A percentile compares a stretch with the other conserved stretches of the same genome.
Evolutionary conservation across 2,888 invertebrate species (phyloP).

Genomic region (Rhabditoides inermis): DNA sequence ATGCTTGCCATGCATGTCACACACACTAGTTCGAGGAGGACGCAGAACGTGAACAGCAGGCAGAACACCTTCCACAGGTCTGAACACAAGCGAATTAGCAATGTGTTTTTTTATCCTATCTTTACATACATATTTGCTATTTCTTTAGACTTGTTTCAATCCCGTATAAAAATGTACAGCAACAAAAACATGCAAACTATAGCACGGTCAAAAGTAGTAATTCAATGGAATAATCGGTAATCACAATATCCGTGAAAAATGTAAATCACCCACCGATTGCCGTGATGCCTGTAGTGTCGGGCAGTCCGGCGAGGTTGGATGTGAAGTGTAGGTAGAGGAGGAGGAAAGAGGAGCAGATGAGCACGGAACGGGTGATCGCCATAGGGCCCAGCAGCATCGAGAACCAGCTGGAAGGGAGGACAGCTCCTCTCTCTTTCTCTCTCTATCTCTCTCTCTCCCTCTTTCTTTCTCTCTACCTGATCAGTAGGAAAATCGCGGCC

Average conservation of each 20-base stretch:
- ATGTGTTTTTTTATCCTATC: background rate
- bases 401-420: conserved; percentile 23
- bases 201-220: no score
- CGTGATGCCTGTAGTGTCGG: conserved; percentile 13
- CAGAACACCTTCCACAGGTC: conserved; percentile 34
- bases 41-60: conserved; percentile 22
- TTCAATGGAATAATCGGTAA: no score
- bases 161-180: background rate
- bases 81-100: conserved; percentile 7
- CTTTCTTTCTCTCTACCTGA: conserved; percentile 14
- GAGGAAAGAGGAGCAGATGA: conserved; percentile 27
- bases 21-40: conserved; percentile 26
- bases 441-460: background rate
- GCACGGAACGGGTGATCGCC: conserved; percentile 34
- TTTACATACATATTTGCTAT: no score
- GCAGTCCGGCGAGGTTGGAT: conserved; percentile 6
- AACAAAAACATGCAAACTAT: no score
- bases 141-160: no score
- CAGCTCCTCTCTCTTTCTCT: background rate
- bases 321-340: conserved; percentile 22
- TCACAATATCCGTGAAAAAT: no score
- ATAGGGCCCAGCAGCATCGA: conserved; percentile 38
- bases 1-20: conserved; percentile 32
- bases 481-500: conserved; percentile 19
- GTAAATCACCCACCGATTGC: conserved; percentile 8